Conservation (phyloP, 1,140 invertebrate genomes). For the Parapsyche elsis region DNA sequence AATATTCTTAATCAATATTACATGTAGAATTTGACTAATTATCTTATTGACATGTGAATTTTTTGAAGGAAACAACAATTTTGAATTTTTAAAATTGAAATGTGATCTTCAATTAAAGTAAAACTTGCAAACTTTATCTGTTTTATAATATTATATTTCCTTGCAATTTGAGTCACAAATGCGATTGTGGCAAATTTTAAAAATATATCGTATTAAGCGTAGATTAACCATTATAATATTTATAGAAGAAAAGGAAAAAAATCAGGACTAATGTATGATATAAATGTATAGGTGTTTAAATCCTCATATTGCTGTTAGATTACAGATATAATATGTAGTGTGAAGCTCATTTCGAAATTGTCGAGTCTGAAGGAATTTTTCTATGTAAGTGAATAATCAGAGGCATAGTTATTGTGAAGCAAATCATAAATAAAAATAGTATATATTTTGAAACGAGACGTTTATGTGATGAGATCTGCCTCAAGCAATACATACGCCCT, state of each 20-base stretch:
- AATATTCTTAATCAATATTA: constrained; percentile 49
- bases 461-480: neutral
- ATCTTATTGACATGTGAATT: constrained; percentile 11
- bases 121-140: constrained; percentile 1
- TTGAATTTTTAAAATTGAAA: constrained; percentile 15
- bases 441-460: no score
- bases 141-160: neutral
- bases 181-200: constrained; percentile 8
- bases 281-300: constrained; percentile 49
- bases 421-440: neutral
- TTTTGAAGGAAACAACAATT: constrained; percentile 1
- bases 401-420: neutral
- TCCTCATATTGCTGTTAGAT: constrained; percentile 39
- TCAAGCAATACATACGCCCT: no score
- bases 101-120: constrained; percentile 2
- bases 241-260: neutral
- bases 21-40: constrained; percentile 48
- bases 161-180: neutral
- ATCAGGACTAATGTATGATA: constrained; percentile 27
- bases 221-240: constrained; percentile 13
- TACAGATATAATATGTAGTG: neutral
- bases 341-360: constrained; percentile 23
- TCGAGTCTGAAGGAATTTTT: constrained; percentile 53
- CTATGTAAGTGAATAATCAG: constrained; percentile 9
- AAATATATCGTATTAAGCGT: constrained; percentile 1